Base-by-base conservation (phyloP, 2,888 invertebrate genomes). In the Caenorhabditis japonica region DNA sequence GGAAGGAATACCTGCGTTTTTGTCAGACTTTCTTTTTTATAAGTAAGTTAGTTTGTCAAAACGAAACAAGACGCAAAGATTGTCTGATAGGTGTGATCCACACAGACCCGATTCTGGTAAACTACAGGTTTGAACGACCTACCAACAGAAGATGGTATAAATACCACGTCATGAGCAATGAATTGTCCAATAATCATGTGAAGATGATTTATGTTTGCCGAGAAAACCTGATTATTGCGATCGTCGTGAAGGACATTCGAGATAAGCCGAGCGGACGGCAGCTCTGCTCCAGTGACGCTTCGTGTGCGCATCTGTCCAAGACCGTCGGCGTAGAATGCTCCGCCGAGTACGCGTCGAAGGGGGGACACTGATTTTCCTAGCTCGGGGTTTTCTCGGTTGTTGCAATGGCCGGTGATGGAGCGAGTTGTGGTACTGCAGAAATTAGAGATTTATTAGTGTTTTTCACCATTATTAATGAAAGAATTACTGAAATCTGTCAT, bases 141-240 rank as follows among this genome's bases (percentile, higher is more conserved):
- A 78, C 78, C 78, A 33, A 64, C 66, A 1, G 80, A 71, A 4
- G 94, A 93, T 1, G 94, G 95, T 1, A 95, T 94, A 91, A 94
- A 92, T 0, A 95, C 94, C 33, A 95, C 90, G 88, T 96, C 95
- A 89, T 95, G 95, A 88, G 95, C 95, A 13, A 95, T 88, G 85
- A 95, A 92, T 88, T 95, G 95, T 0, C 94, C 95, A 85, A 92
- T 95, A 90, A 95, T 95, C 95, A 95, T 95, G 52, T 93, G 73
- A 15, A 84, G 62, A 62, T 83, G 82, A 34, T 79, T 78, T 10
- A 39, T 53, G 12, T 36, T 46, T 39, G 75, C 60, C 10, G 66
- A 66, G 51, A 55, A 73, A 3, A 56, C 43, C 15, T 52, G 59
- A n/a, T 46, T 69, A 17, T 46, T 34, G 33, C 56, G 51, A 19